Base-by-base conservation (phyloP, 2,113 vertebrate genomes). In the Mirza zaza region DNA sequence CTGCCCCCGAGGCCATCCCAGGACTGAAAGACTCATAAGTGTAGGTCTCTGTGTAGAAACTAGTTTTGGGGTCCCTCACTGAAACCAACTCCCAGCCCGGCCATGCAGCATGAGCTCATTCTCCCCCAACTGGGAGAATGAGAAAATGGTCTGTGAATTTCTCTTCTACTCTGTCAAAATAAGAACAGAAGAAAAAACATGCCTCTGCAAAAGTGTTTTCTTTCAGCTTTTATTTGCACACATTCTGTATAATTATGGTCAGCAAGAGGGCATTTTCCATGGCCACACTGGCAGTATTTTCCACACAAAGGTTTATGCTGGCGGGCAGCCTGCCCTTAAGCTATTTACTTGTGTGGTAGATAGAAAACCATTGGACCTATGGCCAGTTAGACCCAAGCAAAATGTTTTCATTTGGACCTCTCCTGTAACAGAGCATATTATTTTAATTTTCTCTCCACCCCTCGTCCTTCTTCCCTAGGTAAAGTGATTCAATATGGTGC, bases 141-240 rank as follows among this genome's bases (percentile, higher is more conserved):
- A 98, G 96, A 96, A 97, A 96, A 96, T 67, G 67, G 80, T 97
- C 89, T 97, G 80, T 81, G 87, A 97, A 88, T 96, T 95, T 96
- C 68, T 90, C 96, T 97, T 95, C 87, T 14, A 90, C 52, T 82
- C 92, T 94, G 93, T 95, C 97, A 97, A 96, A 98, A 96, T 97
- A 97, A 96, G 95, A 87, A 87, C 87, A 93, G 94, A 94, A 87
- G 83, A 90, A 82, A 88, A 89, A 84, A 21, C 50, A 95, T 32
- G 95, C 92, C 90, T 97, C 92, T 80, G 85, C 87, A 65, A 94
- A 97, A 95, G 92, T 77, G 65, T 97, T 97, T 95, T 97, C 93
- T 95, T 98, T 98, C 90, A 90, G 95, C 83, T 97, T 97, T 98
- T 97, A 97, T 98, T 96, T 97, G 96, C 97, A 97, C 95, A 97